Evolutionary conservation across 1,140 invertebrate genomes (phyloP), one percentile per base, ranked within the genome.

Genomic region (Xylocopa sonorina): DNA sequence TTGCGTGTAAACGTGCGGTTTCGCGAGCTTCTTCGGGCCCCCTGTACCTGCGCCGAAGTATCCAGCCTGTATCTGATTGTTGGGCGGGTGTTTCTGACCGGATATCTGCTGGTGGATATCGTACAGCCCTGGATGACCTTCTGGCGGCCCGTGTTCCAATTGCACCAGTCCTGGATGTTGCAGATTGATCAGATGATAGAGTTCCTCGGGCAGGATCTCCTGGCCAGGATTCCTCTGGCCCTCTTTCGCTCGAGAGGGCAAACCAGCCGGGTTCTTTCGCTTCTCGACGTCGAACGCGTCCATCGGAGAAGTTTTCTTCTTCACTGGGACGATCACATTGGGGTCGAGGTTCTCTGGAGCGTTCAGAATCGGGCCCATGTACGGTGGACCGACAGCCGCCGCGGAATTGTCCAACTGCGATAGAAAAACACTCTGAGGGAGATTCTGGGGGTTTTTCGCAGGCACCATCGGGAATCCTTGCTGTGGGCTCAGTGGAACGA

Each of bases 101-200:
- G 87, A 60, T 48, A 90, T 90, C 57, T 91, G 90, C 53, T 89
- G 89, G 66, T 92, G 90, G 24, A 91, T 69, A 53, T 91, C 88
- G 63, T 92, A 91, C 10, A 93, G 38, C 16, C 82, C 89, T 0
- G 89, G 84, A 14, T 93, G 89, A 0, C 83, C 86, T 12, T 81
- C 79, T 0, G 89, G 85, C 3, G 88, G 89, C 12, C 68, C 78
- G 50, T 88, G 85, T 21, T 92, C 87, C 12, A 90, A 50, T 3
- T 90, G 86, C 3, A 90, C 83, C 14, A 92, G 43, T 0, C 88
- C 92, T 2, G 92, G 90, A 79, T 93, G 90, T 27, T 92, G 90
- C 9, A 89, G 83, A 53, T 90, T 92, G 9, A 91, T 90, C 58
- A 92, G 41, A 71, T 90, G 91, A 29, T 91, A 90, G 0, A 92